These are phyloP conservation scores for Macrobrachium nipponense DNA, from an alignment of 1,140 invertebrate species.

Conservation along the genomic window DNA sequence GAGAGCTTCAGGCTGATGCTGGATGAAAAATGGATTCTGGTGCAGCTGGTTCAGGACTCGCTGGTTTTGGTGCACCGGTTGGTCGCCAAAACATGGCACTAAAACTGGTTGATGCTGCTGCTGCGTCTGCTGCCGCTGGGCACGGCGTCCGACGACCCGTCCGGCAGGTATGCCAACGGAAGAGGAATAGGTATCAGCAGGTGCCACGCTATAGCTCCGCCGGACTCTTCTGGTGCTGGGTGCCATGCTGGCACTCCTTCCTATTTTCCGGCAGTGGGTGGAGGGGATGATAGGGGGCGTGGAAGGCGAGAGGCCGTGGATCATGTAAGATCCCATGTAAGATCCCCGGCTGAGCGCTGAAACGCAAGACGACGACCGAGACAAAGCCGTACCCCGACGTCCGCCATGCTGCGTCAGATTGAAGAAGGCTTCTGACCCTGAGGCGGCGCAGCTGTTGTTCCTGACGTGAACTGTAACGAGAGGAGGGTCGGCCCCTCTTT, in stretches of 20 bases:
- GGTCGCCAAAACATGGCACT: neutral
- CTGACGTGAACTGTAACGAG: constrained; percentile 46
- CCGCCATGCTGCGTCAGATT: constrained; percentile 51
- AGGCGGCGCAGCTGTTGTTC: constrained; percentile 55
- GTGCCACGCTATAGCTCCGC: constrained; percentile 41
- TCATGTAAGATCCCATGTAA: constrained; percentile 21
- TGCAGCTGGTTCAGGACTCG: constrained; percentile 25
- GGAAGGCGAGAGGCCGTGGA: constrained; percentile 16
- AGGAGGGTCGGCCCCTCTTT: constrained; percentile 19
- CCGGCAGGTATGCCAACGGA: neutral
- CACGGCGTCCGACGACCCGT: constrained; percentile 22
- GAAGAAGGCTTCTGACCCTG: constrained; percentile 52
- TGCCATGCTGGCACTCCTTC: neutral
- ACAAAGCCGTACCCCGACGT: constrained; percentile 40
- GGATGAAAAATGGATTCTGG: constrained; percentile 25
- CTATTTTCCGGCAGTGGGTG: constrained; percentile 8
- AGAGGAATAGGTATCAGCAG: neutral
- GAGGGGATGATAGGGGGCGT: constrained; percentile 7
- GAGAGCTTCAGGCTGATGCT: neutral
- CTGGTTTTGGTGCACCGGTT: neutral
- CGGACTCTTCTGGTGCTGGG: constrained; percentile 16
- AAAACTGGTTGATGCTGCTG: neutral
- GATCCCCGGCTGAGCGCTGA: constrained; percentile 42
- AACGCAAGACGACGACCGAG: constrained; percentile 49
- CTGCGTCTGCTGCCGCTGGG: neutral